Conservation (phyloP, 30 jellyfish, hydroid and myxozoan species). For the Cassiopea andromeda region DNA sequence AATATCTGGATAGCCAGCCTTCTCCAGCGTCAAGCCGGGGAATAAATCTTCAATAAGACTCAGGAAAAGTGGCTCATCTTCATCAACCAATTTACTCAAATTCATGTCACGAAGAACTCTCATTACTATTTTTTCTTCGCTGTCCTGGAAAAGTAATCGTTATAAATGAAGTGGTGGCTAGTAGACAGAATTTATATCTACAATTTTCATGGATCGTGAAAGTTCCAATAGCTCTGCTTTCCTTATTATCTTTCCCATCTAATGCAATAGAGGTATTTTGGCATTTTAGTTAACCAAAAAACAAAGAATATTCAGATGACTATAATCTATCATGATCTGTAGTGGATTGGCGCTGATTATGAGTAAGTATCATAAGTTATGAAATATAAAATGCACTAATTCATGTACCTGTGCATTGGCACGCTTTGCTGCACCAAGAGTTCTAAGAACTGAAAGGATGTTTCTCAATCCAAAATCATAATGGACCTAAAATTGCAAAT, state of each 20-base stretch:
- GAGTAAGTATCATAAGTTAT: too few relatives aligned
- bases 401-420: constrained; percentile 74
- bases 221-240: too few relatives aligned
- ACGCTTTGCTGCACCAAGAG: constrained; percentile 91
- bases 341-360: too few relatives aligned
- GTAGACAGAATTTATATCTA: too few relatives aligned
- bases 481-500: constrained; percentile 53
- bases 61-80: constrained; percentile 90
- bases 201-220: too few relatives aligned
- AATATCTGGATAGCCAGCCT: constrained; percentile 91
- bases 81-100: constrained; percentile 90
- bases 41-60: constrained; percentile 89
- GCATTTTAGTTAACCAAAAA: too few relatives aligned
- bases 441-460: constrained; percentile 84
- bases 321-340: too few relatives aligned
- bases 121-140: constrained; percentile 93
- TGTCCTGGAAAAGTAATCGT: constrained; percentile 57
- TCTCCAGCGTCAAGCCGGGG: constrained; percentile 88
- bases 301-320: too few relatives aligned
- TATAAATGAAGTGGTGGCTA: too few relatives aligned
- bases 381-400: not conserved
- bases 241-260: too few relatives aligned
- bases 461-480: constrained; percentile 93
- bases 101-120: constrained; percentile 95
- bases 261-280: too few relatives aligned